Percentiles rank a stretch among this genome's conserved stretches.
Conservation (phyloP, 2,113 vertebrate genomes). For the Entelurus aequoreus region DNA sequence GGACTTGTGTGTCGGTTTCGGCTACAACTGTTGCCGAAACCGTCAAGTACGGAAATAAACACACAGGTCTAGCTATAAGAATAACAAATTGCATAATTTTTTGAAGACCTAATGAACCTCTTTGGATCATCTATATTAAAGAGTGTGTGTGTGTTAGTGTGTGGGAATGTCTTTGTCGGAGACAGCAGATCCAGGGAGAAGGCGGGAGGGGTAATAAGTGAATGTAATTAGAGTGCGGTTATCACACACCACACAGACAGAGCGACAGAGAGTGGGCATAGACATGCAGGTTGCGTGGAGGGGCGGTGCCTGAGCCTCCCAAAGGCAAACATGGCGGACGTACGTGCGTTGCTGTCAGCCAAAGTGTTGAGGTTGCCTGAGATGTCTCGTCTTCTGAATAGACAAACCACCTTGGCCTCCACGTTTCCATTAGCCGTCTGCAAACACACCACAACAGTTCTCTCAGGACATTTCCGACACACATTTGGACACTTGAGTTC, state of each 20-base stretch:
- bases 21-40: no score
- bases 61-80: no score
- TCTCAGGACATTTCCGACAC: background rate
- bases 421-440: conserved; percentile 92
- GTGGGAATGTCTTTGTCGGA: conserved; percentile 54
- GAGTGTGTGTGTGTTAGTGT: conserved; percentile 25
- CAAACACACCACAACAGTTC: background rate
- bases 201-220: conserved; percentile 32
- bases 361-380: conserved; percentile 89
- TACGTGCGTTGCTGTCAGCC: conserved; percentile 89
- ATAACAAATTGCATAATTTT: no score
- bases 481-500: background rate
- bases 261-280: background rate
- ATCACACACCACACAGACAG: background rate
- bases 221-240: conserved; percentile 47
- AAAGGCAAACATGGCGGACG: conserved; percentile 51
- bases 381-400: conserved; percentile 88
- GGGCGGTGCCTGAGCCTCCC: background rate
- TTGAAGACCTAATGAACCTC: no score
- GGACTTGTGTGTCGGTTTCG: no score
- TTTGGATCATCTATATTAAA: conserved; percentile 32
- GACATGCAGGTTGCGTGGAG: background rate
- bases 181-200: conserved; percentile 24
- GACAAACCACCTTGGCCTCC: conserved; percentile 90
- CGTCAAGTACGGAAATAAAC: no score